Percentiles rank a stretch among this genome's conserved stretches.
phyloP scores from a whole-genome alignment of 64 coral and sea anemone species.

The Hydrozoanthus tunicans region DNA sequence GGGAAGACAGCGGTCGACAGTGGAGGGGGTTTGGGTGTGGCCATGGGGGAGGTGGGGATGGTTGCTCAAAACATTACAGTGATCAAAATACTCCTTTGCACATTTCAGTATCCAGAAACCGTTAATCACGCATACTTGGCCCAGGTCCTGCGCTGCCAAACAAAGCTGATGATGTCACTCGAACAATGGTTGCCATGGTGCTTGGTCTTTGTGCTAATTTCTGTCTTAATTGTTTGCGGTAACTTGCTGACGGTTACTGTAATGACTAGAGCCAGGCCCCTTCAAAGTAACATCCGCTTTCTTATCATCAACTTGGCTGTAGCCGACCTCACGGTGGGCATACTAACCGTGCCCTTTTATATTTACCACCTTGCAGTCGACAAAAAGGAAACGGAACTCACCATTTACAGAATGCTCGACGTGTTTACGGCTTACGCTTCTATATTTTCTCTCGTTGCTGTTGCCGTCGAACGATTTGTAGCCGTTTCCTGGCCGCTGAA shows the following conservation, averaged over 20 bases:
- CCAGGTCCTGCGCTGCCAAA: too few relatives aligned
- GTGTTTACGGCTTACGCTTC: slow-evolving; percentile 28
- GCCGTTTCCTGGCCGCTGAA: slow-evolving; percentile 21
- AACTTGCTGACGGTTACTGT: slow-evolving; percentile 26
- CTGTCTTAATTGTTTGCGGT: slow-evolving; percentile 9
- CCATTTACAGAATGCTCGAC: slow-evolving; percentile 38
- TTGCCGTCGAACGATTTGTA: slow-evolving; percentile 11
- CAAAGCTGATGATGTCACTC: not conserved
- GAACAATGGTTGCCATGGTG: slow-evolving; percentile 31
- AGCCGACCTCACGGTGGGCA: slow-evolving; percentile 2
- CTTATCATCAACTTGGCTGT: slow-evolving; percentile 10
- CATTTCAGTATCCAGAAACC: not conserved
- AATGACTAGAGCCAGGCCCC: slow-evolving; percentile 22
- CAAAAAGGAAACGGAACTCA: not conserved
- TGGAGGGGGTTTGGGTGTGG: not conserved
- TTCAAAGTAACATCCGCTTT: slow-evolving; percentile 28
- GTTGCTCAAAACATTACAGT: not conserved
- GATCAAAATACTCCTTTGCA: not conserved
- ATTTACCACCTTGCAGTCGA: not conserved
- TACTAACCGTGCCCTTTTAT: slow-evolving; percentile 12
- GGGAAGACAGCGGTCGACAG: not conserved
- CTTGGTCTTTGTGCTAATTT: not conserved
- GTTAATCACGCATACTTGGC: not conserved
- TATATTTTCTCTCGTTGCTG: slow-evolving; percentile 35
- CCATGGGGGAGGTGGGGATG: not conserved